A percentile compares a stretch with the other conserved stretches of the same genome.
Conservation (phyloP, 2,888 invertebrate species). For the Luperina nickerlii region DNA sequence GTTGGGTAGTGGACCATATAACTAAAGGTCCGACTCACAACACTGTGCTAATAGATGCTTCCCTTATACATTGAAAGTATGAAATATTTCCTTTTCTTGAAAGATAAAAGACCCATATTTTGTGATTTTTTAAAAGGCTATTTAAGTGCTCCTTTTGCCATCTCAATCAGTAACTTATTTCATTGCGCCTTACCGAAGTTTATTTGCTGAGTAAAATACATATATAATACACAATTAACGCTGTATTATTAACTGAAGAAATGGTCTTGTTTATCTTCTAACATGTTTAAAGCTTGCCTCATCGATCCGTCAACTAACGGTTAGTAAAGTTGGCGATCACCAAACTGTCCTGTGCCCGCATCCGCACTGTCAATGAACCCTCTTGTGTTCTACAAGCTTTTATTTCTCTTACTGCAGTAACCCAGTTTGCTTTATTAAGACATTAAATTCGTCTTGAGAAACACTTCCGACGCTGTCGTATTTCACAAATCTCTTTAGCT, state of each 20-base stretch:
- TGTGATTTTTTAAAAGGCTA: neutral
- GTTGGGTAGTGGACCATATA: conserved; percentile 20
- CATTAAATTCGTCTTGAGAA: conserved; percentile 49
- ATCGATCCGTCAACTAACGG: conserved; percentile 46
- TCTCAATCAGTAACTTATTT: neutral
- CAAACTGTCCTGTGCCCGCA: conserved; percentile 44
- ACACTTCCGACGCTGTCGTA: conserved; percentile 39
- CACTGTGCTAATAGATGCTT: conserved; percentile 60
- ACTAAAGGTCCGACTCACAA: conserved; percentile 44
- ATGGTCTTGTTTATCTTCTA: neutral
- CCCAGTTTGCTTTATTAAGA: conserved; percentile 49
- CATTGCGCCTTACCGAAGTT: neutral
- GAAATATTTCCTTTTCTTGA: neutral
- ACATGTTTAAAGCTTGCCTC: conserved; percentile 2
- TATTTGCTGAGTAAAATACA: neutral
- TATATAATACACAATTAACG: neutral
- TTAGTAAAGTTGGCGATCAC: conserved; percentile 44
- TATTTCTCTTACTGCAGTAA: conserved; percentile 52
- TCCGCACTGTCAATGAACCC: conserved; percentile 60
- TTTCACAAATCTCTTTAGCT: conserved; percentile 32
- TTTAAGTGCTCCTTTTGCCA: neutral
- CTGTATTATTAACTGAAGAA: neutral
- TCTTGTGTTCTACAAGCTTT: conserved; percentile 49
- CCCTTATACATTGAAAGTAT: conserved; percentile 31
- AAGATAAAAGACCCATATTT: conserved; percentile 1